A percentile compares a stretch with the other conserved stretches of the same genome.
These are phyloP conservation scores for Psittacula cyanocephala DNA, from an alignment of 2,113 vertebrate genomes.

Conservation along the genomic window DNA sequence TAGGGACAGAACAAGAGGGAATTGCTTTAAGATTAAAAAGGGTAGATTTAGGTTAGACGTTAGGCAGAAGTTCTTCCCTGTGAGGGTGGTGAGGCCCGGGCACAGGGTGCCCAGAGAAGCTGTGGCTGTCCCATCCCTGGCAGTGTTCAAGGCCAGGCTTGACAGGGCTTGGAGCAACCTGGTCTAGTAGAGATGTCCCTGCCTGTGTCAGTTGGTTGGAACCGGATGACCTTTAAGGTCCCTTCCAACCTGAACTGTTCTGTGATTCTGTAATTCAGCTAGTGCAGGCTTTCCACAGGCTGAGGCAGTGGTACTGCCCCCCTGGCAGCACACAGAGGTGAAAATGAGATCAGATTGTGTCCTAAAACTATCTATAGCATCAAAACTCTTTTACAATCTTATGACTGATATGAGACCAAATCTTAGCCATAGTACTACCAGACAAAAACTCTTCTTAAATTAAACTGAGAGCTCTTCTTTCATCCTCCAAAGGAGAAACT, in stretches of 20 bases:
- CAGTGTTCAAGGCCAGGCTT: background rate
- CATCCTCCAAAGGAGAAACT: background rate
- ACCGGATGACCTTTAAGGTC: background rate
- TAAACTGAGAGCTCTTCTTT: background rate
- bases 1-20: background rate
- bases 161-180: background rate
- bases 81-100: background rate
- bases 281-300: background rate
- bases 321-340: background rate
- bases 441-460: background rate
- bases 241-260: background rate
- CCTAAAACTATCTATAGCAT: background rate
- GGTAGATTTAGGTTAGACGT: background rate
- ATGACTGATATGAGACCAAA: background rate
- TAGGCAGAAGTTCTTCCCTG: background rate
- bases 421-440: background rate
- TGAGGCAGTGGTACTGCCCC: background rate
- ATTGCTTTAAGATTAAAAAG: background rate
- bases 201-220: background rate
- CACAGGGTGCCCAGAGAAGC: background rate
- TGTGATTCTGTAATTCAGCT: background rate
- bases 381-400: background rate
- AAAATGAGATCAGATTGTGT: background rate
- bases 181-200: background rate
- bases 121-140: background rate